Evolutionary conservation across 2,888 invertebrate species (phyloP), one percentile per base, ranked within the genome.

Genomic region (Heterodera filipjevi): DNA sequence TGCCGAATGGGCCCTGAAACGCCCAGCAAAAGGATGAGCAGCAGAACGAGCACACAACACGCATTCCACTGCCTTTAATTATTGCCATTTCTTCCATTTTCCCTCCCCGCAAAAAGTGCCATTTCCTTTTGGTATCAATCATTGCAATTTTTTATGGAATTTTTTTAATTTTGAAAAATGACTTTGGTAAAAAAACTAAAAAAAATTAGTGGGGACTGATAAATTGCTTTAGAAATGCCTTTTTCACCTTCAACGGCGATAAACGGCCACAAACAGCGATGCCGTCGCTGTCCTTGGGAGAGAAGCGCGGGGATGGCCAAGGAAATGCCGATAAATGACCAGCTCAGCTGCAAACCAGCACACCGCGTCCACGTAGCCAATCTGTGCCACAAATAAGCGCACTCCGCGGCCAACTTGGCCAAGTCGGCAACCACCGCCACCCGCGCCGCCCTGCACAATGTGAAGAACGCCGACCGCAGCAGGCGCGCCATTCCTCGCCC

Each of bases 401-500:
- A 70, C 70, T 83, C 83, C 49, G 78, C 66, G 30, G 73, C 39
- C 46, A 77, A 71, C 44, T 77, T 79, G 33, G 71, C 32, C 53
- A 77, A 30, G 49, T 82, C 82, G 30, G 77, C 71, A 5, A 79
- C 33, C 30, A 83, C 68, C 3, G 79, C 66, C 6, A 78, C 27
- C 27, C 81, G 81, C 49, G 78, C 81, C 35, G 77, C 83, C n/a
- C 46, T 75, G 82, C 30, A 82, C 81, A 68, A 82, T 83, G 59
- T 82, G 82, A 33, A 83, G 35, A n/a, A 53, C 64, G 76, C 3
- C 75, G 74, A 2, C 59, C 59, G 68, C 64, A 83, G 73, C 80
- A 82, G 32, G 78, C 73, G 59, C 82, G 80, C 70, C 83, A 82
- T n/a, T 81, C 75, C 72, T 82, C 82, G 59, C 82, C 82, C 39